Evolutionary conservation across 2,888 invertebrate genomes (phyloP), one percentile per base, ranked within the genome.

Genomic region (Saturnia pavonia): DNA sequence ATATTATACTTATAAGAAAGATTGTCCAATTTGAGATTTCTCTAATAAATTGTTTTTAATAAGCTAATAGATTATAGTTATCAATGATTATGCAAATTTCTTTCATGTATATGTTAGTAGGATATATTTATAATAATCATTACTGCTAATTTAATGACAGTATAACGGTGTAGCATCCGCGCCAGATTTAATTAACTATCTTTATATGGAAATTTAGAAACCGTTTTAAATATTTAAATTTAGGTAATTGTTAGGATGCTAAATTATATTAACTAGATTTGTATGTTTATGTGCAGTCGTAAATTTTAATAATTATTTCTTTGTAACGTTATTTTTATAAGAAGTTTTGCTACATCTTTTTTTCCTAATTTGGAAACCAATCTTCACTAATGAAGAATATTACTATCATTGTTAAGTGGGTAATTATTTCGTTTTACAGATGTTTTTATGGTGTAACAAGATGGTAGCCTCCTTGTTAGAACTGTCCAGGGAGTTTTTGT

Each of bases 81-180:
- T 27, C 14, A 12, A 27, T 27, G 11, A 27, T 60, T 60, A 60
- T 60, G 57, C 14, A 60, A 60, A 60, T 60, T 11, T 60, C 7
- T 25, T 60, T 27, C 4, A 27, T 11, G 25, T 60, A 11, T 57
- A 57, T 57, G 57, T 27, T 25, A 60, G 14, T 60, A 27, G 9
- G 27, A 60, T 60, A 25, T 60, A 60, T 60, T 25, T 60, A 60
- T 60, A 27, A 60, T 60, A 60, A 60, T 25, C 25, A 60, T 60
- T 25, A 60, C 12, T 25, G 6, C 57, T 60, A 60, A 60, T 60
- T 25, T 27, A 25, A 60, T 60, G 57, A 60, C 27, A 60, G 3
- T 60, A 60, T 60, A 60, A 60, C 57, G 57, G 57, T 60, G 12
- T 60, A 60, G 25, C 25, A 19, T 60, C 27, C 27, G 57, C 1